Evolutionary conservation across 2,113 vertebrate genomes (phyloP).

Genomic region (Scomber colias): DNA sequence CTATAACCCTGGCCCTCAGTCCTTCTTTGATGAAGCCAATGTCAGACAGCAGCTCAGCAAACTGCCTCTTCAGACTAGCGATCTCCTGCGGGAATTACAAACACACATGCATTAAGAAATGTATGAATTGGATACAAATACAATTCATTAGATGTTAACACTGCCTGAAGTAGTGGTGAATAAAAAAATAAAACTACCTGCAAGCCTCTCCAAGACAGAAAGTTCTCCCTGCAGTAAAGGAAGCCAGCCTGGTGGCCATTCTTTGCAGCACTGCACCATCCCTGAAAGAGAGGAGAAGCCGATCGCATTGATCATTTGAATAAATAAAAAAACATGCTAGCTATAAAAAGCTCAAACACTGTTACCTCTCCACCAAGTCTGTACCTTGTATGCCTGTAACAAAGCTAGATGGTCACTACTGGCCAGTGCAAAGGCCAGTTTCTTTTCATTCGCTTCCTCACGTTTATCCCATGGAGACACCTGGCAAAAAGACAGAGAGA

Average conservation of each 20-base stretch:
- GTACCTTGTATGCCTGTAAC: slow-evolving; percentile 94
- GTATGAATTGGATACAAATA: not conserved
- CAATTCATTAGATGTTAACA: not conserved
- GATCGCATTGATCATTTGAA: not conserved
- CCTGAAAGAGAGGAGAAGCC: slow-evolving; percentile 72
- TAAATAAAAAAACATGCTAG: not conserved
- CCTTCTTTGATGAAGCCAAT: slow-evolving; percentile 97
- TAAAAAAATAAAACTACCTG: slow-evolving; percentile 82
- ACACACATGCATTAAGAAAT: not conserved
- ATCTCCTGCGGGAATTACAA: slow-evolving; percentile 89
- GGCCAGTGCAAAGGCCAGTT: slow-evolving; percentile 91
- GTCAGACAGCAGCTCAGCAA: slow-evolving; percentile 96
- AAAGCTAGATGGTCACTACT: slow-evolving; percentile 96
- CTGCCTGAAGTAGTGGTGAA: too few species aligned
- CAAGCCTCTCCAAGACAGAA: slow-evolving; percentile 91
- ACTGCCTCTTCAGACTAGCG: slow-evolving; percentile 95
- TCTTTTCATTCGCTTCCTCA: slow-evolving; percentile 95
- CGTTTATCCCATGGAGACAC: slow-evolving; percentile 95
- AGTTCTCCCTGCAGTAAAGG: slow-evolving; percentile 94
- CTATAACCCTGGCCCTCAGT: slow-evolving; percentile 91
- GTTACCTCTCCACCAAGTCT: not conserved
- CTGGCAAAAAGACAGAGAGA: slow-evolving; percentile 26
- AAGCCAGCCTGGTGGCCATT: slow-evolving; percentile 86
- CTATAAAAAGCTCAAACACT: too few species aligned
- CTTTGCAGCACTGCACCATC: slow-evolving; percentile 90